Percentiles rank a stretch among this genome's conserved stretches.
Evolutionary conservation across 2,888 invertebrate species (phyloP).

Genomic region (Sarcophaga variegata): DNA sequence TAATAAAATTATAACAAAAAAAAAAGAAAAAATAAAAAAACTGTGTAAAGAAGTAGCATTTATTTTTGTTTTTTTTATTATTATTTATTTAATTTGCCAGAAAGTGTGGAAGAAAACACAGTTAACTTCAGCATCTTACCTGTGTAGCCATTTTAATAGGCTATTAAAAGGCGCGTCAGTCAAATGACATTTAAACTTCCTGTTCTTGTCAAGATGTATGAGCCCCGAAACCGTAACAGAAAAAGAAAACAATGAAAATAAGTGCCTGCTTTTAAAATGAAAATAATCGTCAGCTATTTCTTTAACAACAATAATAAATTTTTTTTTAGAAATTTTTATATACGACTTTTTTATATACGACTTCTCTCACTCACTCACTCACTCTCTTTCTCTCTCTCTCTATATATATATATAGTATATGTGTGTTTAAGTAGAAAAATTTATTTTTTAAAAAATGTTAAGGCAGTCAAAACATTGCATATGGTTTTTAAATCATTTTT

Average conservation of each 20-base stretch:
- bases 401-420: too few relatives aligned
- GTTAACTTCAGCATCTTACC: not conserved
- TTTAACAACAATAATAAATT: slow-evolving; percentile 42
- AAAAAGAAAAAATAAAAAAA: not conserved
- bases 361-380: not conserved
- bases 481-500: slow-evolving; percentile 30
- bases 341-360: slow-evolving; percentile 56
- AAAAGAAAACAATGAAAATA: slow-evolving; percentile 31
- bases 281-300: slow-evolving; percentile 57
- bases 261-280: slow-evolving; percentile 13
- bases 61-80: not conserved
- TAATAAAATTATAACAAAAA: slow-evolving; percentile 56
- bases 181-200: slow-evolving; percentile 61
- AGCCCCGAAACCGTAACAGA: too few relatives aligned
- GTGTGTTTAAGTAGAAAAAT: not conserved
- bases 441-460: not conserved
- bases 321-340: slow-evolving; percentile 59
- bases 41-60: not conserved
- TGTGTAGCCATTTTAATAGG: slow-evolving; percentile 48
- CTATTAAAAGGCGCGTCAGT: slow-evolving; percentile 62
- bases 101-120: too few relatives aligned
- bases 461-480: not conserved
- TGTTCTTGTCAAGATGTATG: slow-evolving; percentile 33
- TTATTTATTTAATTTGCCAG: too few relatives aligned
- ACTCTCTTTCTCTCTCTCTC: not conserved